Evolutionary conservation across 2,888 invertebrate genomes (phyloP).

Genomic region (Bedellia somnulentella): DNA sequence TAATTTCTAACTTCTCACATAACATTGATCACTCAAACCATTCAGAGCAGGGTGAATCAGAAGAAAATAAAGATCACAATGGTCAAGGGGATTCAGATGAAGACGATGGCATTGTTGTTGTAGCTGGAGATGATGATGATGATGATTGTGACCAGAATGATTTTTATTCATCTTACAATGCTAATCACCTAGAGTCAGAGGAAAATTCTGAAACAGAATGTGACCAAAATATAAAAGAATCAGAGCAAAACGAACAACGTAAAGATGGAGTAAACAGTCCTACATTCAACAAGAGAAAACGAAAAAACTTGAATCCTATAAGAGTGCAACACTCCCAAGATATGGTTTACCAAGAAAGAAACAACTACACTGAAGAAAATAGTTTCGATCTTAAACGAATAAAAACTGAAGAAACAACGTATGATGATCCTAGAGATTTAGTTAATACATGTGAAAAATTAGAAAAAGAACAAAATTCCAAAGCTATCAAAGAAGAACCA

Average conservation of each 20-base stretch:
- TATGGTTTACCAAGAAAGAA: conserved; percentile 7
- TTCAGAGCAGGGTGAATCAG: conserved; percentile 16
- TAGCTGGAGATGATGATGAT: conserved; percentile 76
- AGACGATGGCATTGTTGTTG: conserved; percentile 77
- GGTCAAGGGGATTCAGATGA: conserved; percentile 70
- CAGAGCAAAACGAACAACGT: conserved; percentile 27
- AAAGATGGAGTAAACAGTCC: conserved; percentile 56
- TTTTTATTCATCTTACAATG: conserved; percentile 40
- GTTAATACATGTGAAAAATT: background rate
- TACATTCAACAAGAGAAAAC: conserved; percentile 75
- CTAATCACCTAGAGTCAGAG: conserved; percentile 30
- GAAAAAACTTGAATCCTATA: conserved; percentile 87
- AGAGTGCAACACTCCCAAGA: conserved; percentile 62
- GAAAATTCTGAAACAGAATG: conserved; percentile 47
- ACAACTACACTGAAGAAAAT: conserved; percentile 26
- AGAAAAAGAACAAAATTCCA: background rate
- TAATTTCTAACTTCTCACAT: conserved; percentile 31
- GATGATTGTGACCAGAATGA: conserved; percentile 64
- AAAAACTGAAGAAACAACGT: conserved; percentile 23
- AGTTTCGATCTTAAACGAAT: conserved; percentile 35
- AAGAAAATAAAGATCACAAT: conserved; percentile 59
- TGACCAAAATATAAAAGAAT: conserved; percentile 44
- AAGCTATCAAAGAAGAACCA: conserved; percentile 26
- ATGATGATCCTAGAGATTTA: background rate
- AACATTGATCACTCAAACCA: conserved; percentile 32